Conservation (phyloP, 2,797 vertebrate species). For the Menidia menidia region DNA sequence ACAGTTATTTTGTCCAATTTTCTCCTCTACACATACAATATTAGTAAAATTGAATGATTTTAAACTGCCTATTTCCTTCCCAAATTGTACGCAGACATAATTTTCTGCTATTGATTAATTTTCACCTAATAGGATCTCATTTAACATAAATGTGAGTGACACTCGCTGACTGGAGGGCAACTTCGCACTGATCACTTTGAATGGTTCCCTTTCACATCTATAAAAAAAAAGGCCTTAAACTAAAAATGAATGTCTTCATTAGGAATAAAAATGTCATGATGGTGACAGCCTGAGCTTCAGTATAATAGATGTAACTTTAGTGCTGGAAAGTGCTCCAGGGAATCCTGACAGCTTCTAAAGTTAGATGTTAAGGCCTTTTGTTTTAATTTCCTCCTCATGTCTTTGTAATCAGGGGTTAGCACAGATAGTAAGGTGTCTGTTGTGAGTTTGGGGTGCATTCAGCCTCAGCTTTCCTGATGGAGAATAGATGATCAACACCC, state of each 20-base stretch:
- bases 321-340: background rate
- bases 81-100: too few species aligned
- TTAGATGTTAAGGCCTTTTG: conserved; percentile 6
- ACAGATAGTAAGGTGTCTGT: conserved; percentile 1
- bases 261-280: background rate
- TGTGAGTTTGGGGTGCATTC: background rate
- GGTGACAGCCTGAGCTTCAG: background rate
- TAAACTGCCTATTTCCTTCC: too few species aligned
- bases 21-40: too few species aligned
- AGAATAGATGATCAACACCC: background rate
- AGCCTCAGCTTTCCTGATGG: conserved; percentile 4
- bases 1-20: too few species aligned
- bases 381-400: background rate
- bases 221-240: background rate
- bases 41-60: too few species aligned
- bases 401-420: conserved; percentile 8
- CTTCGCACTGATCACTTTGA: background rate
- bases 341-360: background rate
- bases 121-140: too few species aligned
- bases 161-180: background rate
- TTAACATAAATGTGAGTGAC: too few species aligned
- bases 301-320: background rate
- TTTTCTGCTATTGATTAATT: too few species aligned
- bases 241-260: background rate
- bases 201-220: background rate